phyloP scores from a whole-genome alignment of 64 coral and sea anemone species.

The Pachyseris speciosa region DNA sequence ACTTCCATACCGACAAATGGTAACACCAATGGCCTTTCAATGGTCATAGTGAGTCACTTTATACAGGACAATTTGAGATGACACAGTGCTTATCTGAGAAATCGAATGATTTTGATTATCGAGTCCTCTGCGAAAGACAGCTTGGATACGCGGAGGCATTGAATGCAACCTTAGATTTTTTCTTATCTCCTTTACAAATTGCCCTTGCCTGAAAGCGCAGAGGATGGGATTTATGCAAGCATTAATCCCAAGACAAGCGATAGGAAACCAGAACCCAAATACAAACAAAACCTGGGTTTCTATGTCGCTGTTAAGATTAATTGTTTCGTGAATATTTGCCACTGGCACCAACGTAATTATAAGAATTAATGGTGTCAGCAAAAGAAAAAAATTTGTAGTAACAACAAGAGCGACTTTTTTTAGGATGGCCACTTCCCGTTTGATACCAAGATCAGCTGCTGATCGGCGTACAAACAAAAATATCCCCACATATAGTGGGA shows the following conservation, averaged over 20 bases:
- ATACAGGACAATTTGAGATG: constrained; percentile 6
- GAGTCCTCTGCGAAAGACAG: background rate
- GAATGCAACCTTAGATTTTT: background rate
- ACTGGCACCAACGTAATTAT: constrained; percentile 30
- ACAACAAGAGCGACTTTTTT: constrained; percentile 53
- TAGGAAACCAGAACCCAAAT: constrained; percentile 35
- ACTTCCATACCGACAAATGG: too few relatives aligned
- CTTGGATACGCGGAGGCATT: too few relatives aligned
- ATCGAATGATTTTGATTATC: background rate
- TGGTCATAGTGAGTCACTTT: background rate
- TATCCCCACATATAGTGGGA: constrained; percentile 46
- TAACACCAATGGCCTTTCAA: background rate
- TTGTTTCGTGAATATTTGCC: background rate
- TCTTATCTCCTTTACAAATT: constrained; percentile 25
- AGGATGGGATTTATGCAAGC: constrained; percentile 61
- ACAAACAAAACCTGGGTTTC: background rate
- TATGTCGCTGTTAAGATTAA: background rate
- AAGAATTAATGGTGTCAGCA: constrained; percentile 28
- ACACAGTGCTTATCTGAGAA: background rate
- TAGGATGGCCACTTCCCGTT: constrained; percentile 15
- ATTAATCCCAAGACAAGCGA: constrained; percentile 35
- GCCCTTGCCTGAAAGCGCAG: constrained; percentile 50
- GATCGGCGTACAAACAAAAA: constrained; percentile 52
- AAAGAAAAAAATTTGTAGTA: constrained; percentile 37
- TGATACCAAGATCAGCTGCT: constrained; percentile 24